Evolutionary conservation across 1,140 invertebrate genomes (phyloP).

Genomic region (Lasioglossum baleicum): DNA sequence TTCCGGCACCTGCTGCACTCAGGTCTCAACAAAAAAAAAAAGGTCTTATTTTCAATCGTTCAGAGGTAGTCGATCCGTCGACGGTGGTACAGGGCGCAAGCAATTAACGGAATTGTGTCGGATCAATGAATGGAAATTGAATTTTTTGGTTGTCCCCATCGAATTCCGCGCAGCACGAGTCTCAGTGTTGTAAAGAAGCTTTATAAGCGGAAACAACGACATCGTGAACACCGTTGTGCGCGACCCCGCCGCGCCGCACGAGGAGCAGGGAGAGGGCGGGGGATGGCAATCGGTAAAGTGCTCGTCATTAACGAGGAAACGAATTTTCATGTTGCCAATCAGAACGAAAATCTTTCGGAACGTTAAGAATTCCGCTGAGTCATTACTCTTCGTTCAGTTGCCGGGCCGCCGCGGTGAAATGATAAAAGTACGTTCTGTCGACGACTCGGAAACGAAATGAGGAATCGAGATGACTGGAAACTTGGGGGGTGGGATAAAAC

Average conservation of each 20-base stretch:
- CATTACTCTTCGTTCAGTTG: slow-evolving; percentile 41
- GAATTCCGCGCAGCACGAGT: background rate
- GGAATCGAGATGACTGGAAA: background rate
- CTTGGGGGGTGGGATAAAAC: background rate
- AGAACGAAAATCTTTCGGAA: slow-evolving; percentile 29
- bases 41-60: too few relatives aligned
- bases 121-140: background rate
- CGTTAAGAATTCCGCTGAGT: slow-evolving; percentile 32
- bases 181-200: too few relatives aligned
- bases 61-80: too few relatives aligned
- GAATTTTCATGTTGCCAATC: slow-evolving; percentile 40
- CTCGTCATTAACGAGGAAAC: slow-evolving; percentile 37
- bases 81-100: too few relatives aligned
- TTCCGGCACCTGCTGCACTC: too few relatives aligned
- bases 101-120: background rate
- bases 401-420: slow-evolving; percentile 9
- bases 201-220: too few relatives aligned
- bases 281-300: slow-evolving; percentile 28
- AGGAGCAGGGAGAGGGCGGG: background rate
- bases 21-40: too few relatives aligned
- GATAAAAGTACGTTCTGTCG: slow-evolving; percentile 36
- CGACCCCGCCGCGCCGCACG: too few relatives aligned
- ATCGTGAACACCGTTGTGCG: too few relatives aligned
- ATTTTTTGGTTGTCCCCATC: background rate
- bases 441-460: background rate